A percentile compares a stretch with the other conserved stretches of the same genome.
phyloP scores from a whole-genome alignment of 2,888 invertebrate genomes.

The Cephus rjabovi region DNA sequence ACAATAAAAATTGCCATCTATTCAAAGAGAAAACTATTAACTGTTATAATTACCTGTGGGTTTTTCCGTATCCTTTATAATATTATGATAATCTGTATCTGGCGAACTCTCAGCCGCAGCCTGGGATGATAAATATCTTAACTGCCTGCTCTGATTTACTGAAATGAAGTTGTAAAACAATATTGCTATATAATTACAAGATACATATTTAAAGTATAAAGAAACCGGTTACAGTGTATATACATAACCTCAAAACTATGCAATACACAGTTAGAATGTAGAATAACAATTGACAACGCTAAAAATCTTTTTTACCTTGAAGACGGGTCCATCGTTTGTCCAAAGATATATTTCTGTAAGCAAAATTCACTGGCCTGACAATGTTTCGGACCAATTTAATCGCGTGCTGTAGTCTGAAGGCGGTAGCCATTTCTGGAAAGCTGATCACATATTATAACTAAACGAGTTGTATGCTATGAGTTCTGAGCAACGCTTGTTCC shows the following conservation, averaged over 20 bases:
- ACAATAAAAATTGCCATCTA: neutral
- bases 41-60: conserved; percentile 66
- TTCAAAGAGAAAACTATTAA: neutral
- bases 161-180: conserved; percentile 7
- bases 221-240: neutral
- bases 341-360: conserved; percentile 31
- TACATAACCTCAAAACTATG: conserved; percentile 29
- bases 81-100: conserved; percentile 70
- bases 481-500: too few species aligned
- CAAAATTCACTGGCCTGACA: conserved; percentile 37
- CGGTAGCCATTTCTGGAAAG: conserved; percentile 48
- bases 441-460: too few species aligned
- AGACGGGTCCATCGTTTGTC: conserved; percentile 34
- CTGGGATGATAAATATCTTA: conserved; percentile 51
- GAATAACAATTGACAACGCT: conserved; percentile 11
- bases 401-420: conserved; percentile 46
- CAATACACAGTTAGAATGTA: neutral
- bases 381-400: conserved; percentile 48
- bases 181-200: neutral
- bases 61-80: conserved; percentile 74
- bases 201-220: neutral
- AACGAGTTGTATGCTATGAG: too few species aligned
- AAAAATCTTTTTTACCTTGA: conserved; percentile 35
- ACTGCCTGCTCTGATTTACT: conserved; percentile 33
- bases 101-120: conserved; percentile 52